Percentiles rank a stretch among this genome's conserved stretches.
Evolutionary conservation across 2,113 vertebrate genomes (phyloP).

Genomic region (Microtus ochrogaster): DNA sequence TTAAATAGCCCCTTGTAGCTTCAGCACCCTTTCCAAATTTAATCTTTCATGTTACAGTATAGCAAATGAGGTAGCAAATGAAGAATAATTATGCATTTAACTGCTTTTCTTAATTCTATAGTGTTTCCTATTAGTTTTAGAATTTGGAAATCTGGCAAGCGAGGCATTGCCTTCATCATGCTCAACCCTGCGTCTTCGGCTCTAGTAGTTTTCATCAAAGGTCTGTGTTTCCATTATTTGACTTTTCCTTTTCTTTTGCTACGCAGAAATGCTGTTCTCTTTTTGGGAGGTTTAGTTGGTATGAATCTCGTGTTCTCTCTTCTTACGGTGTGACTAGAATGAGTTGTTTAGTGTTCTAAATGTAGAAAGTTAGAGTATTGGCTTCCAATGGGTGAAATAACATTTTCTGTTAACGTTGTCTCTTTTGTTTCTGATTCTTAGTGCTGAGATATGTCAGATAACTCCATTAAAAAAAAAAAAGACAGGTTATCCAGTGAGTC

Average conservation of each 20-base stretch:
- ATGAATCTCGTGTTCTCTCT: not conserved
- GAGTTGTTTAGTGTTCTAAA: not conserved
- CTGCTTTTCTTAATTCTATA: constrained; percentile 29
- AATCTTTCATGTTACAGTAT: not conserved
- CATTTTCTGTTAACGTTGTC: not conserved
- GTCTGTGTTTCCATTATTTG: not conserved
- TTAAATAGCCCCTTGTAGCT: not conserved
- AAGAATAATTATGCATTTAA: constrained; percentile 33
- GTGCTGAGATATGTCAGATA: not conserved
- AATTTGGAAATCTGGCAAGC: not conserved
- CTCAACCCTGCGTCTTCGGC: not conserved
- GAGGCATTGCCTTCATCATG: not conserved
- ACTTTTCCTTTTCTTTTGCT: not conserved
- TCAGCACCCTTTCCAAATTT: not conserved
- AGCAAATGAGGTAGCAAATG: not conserved
- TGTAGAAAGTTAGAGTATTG: not conserved
- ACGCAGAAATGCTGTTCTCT: not conserved
- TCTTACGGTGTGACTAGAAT: not conserved
- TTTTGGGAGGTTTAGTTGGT: not conserved
- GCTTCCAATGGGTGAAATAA: not conserved
- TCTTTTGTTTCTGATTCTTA: constrained; percentile 4
- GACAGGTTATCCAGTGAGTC: not conserved
- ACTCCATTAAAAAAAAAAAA: not conserved
- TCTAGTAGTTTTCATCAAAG: not conserved
- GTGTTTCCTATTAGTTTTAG: not conserved